Base-by-base conservation (phyloP, 1,140 invertebrate genomes). In the Aphaenogaster floridana region DNA sequence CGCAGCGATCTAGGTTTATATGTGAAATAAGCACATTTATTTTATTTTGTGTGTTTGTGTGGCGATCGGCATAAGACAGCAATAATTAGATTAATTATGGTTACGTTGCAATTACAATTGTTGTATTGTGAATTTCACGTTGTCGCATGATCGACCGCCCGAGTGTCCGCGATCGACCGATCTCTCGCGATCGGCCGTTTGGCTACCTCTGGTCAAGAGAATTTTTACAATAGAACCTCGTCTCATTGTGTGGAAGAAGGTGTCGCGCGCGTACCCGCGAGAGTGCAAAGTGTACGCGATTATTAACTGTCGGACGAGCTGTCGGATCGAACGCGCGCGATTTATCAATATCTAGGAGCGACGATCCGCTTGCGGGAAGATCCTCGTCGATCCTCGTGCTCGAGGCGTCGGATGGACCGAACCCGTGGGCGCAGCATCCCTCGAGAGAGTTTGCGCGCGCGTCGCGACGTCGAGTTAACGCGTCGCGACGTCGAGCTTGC, bases 341-440 rank as follows among this genome's bases (percentile, higher is more conserved):
- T 42, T 15, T 21, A 7, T 79, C 42, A 57, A 50, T 13, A n/a
- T 36, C 15, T 3, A 21, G 42, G 6, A 17, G n/a, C 69, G 39
- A 21, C 69, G 13, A 76, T 48, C 2, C 66, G 42, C n/a, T 21
- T 15, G 9, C 3, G 36, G 7, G 15, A 77, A 77, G 42, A 66
- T 79, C n/a, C 39, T 17, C 77, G 61, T 50, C 9, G 39, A 36
- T 21, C 52, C 34, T 83, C 3, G 42, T 48, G 64, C 34, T 13
- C 45, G 63, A n/a, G n/a, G 64, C 79, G 28, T 45, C 79, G 69
- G 54, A 84, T 61, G 69, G 68, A 84, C 79, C 79, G 79, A 66
- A 45, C 76, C 39, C 48, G 50, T 54, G 52, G 52, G 59, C 28
- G 42, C 42, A 48, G 59, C 42, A 64, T 66, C 34, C 39, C 52